Conservation (phyloP, 1,140 invertebrate genomes). For the Heliconius congener region DNA sequence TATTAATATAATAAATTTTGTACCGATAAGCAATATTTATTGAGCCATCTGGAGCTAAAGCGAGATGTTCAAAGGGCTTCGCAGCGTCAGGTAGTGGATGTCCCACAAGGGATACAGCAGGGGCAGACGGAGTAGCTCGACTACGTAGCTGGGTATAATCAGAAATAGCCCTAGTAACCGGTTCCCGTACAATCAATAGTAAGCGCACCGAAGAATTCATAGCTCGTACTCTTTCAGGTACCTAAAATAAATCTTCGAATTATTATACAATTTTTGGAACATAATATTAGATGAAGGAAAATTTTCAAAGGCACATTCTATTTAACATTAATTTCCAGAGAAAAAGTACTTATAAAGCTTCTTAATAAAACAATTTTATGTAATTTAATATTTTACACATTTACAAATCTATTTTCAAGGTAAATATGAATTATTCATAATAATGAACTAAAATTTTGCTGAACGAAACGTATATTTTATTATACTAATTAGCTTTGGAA, state of each 20-base stretch:
- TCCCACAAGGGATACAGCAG: slow-evolving; percentile 64
- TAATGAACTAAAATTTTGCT: slow-evolving; percentile 15
- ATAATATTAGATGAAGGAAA: background rate
- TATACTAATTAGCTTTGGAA: slow-evolving; percentile 26
- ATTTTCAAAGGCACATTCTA: background rate
- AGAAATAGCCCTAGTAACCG: slow-evolving; percentile 96
- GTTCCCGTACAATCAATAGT: slow-evolving; percentile 96
- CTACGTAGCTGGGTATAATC: slow-evolving; percentile 95
- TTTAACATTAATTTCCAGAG: background rate
- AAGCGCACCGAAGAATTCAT: slow-evolving; percentile 97
- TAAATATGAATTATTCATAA: slow-evolving; percentile 35
- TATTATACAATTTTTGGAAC: background rate
- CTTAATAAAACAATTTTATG: slow-evolving; percentile 31
- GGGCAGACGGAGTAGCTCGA: slow-evolving; percentile 85
- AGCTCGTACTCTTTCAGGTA: slow-evolving; percentile 92
- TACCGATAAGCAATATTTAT: slow-evolving; percentile 91
- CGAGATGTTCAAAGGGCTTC: slow-evolving; percentile 91
- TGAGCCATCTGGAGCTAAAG: slow-evolving; percentile 88
- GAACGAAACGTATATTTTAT: slow-evolving; percentile 22
- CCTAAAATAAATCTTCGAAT: slow-evolving; percentile 74
- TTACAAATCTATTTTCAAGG: slow-evolving; percentile 27
- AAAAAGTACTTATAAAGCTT: slow-evolving; percentile 1
- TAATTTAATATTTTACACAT: slow-evolving; percentile 13
- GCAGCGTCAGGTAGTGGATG: slow-evolving; percentile 63
- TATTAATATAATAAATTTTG: background rate